These are phyloP conservation scores for Halictus ligatus DNA, from an alignment of 2,888 invertebrate genomes.

Conservation along the genomic window DNA sequence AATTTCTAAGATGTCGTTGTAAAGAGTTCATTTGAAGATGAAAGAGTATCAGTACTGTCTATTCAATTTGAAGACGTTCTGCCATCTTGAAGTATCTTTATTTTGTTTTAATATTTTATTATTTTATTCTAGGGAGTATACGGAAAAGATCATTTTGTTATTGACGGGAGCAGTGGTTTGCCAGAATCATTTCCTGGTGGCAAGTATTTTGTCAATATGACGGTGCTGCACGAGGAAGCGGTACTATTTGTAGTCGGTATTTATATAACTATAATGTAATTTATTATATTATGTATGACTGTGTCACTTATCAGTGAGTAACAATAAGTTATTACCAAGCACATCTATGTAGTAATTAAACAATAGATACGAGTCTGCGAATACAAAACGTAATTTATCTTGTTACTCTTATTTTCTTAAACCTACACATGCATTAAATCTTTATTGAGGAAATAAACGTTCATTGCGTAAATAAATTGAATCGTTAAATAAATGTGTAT, in stretches of 20 bases:
- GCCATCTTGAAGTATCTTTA: not conserved
- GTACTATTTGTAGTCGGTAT: accelerated
- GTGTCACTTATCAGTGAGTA: no score
- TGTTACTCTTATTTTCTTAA: not conserved
- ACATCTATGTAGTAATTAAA: not conserved
- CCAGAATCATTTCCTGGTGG: slow-evolving; percentile 30
- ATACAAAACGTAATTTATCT: not conserved
- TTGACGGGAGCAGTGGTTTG: slow-evolving; percentile 11
- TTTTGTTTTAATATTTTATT: not conserved
- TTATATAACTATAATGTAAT: not conserved
- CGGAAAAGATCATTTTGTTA: not conserved
- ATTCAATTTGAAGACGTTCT: not conserved
- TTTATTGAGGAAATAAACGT: not conserved
- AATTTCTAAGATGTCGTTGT: no score
- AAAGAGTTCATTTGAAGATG: no score
- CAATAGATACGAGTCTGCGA: slow-evolving; percentile 29
- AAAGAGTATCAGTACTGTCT: not conserved
- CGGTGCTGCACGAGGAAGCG: accelerated
- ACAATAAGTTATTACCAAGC: no score
- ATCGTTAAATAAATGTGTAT: not conserved
- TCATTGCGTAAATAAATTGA: not conserved
- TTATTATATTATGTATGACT: not conserved
- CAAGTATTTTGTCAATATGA: slow-evolving; percentile 28
- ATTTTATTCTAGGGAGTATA: slow-evolving; percentile 27
- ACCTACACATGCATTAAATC: not conserved